Percentiles rank a stretch among this genome's conserved stretches.
Conservation (phyloP, 2,888 invertebrate species). For the Eucera pruinosa region DNA sequence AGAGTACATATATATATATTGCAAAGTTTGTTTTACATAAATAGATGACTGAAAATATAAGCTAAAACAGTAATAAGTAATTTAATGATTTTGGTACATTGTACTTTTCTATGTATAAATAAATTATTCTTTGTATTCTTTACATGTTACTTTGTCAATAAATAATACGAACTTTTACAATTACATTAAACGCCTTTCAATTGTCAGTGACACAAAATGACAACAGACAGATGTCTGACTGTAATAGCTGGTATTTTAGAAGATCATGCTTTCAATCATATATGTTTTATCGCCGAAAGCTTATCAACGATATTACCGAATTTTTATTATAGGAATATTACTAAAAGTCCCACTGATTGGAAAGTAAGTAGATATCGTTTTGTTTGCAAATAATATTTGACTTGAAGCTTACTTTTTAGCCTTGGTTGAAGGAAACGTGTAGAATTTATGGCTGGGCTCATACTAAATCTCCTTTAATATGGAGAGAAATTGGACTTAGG, state of each 20-base stretch:
- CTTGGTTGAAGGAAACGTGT: constrained; percentile 86
- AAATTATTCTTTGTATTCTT: neutral
- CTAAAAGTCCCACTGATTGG: constrained; percentile 85
- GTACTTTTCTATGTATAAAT: too few species aligned
- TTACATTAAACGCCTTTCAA: constrained; percentile 10
- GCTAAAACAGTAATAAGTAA: too few species aligned
- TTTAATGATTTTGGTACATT: neutral
- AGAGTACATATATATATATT: constrained; percentile 9
- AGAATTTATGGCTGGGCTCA: constrained; percentile 86
- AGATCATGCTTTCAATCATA: constrained; percentile 86
- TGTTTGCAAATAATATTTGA: neutral
- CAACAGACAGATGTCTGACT: constrained; percentile 56
- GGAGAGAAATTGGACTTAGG: constrained; percentile 87
- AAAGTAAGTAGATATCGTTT: constrained; percentile 79
- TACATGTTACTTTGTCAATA: neutral
- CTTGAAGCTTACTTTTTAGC: constrained; percentile 75
- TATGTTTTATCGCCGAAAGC: constrained; percentile 86
- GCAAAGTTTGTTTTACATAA: constrained; percentile 16
- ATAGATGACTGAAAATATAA: constrained; percentile 3
- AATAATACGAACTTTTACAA: neutral
- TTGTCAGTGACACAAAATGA: constrained; percentile 51
- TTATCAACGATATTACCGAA: constrained; percentile 86
- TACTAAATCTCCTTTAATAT: constrained; percentile 86
- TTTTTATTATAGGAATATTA: constrained; percentile 85
- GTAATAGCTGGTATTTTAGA: constrained; percentile 86